Evolutionary conservation across 2,888 invertebrate genomes (phyloP), one percentile per base, ranked within the genome.

Genomic region (Syrphus vitripennis): DNA sequence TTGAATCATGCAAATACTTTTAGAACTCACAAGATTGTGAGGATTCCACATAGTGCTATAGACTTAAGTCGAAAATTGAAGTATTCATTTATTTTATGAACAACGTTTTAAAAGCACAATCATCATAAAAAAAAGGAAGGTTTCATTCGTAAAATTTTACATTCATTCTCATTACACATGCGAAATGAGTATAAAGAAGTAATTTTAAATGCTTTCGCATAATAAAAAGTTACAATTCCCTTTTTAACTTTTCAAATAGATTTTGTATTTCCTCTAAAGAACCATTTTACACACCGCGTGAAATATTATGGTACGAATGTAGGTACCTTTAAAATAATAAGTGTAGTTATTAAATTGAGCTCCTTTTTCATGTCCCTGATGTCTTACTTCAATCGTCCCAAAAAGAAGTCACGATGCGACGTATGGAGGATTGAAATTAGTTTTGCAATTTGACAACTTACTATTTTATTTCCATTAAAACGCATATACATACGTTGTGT

Each of bases 91-190:
- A 31, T 29, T 65, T 65, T 45, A 65, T 45, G 19, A 45, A 45
- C 34, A 48, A 67, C 50, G 24, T 50, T n/a, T 67, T 67, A 21
- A 24, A 6, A 34, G 34, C 24, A 10, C 50, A 48, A 50, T 67
- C 50, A 67, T 29, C 67, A 67, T 67, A 67, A 50, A 67, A 67
- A 50, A n/a, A n/a, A n/a, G n/a, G n/a, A n/a, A 50, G 21, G 4
- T 50, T 50, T 50, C 19, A 45, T 67, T 67, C 21, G 24, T 48
- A 19, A 37, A 45, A 50, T 48, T 48, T 21, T 21, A 31, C 48
- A 34, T 21, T 21, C 50, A 21, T 48, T 67, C 34, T 31, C 34
- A 50, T 50, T 67, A 34, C 31, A 67, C 48, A 67, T 50, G 34
- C 21, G 34, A 50, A 67, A 67, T 67, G 55, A 31, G 16, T 29